Percentiles rank a stretch among this genome's conserved stretches.
These are phyloP conservation scores for Rhinogobius similis DNA, from an alignment of 2,113 vertebrate genomes.

Conservation along the genomic window DNA sequence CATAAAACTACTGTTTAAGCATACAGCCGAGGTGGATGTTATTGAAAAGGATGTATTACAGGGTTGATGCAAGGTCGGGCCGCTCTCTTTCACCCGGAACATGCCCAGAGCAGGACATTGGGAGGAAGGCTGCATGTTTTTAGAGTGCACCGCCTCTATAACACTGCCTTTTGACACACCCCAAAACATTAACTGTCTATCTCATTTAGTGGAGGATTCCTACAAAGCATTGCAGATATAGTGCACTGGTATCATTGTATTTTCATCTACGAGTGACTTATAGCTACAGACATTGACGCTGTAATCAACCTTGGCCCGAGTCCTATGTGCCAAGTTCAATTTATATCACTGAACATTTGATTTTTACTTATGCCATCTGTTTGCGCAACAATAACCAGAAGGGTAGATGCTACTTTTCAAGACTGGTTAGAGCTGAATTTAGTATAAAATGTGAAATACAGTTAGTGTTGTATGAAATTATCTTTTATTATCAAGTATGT, in stretches of 20 bases:
- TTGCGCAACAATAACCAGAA: too few relatives aligned
- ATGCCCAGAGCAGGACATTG: slow-evolving; percentile 38
- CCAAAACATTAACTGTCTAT: slow-evolving; percentile 45
- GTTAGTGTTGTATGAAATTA: neutral
- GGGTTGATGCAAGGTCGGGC: slow-evolving; percentile 68
- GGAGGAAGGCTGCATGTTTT: slow-evolving; percentile 46
- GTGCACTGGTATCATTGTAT: slow-evolving; percentile 24
- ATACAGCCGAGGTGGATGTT: slow-evolving; percentile 67
- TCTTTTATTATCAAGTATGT: neutral
- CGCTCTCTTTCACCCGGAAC: slow-evolving; percentile 47
- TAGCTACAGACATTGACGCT: slow-evolving; percentile 13
- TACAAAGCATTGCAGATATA: slow-evolving; percentile 38
- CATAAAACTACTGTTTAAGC: slow-evolving; percentile 63
- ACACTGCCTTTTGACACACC: slow-evolving; percentile 40
- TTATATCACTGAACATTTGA: neutral
- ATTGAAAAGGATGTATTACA: slow-evolving; percentile 72
- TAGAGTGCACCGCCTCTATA: slow-evolving; percentile 41
- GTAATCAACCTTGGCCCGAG: neutral
- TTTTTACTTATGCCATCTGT: neutral
- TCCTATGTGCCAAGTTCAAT: neutral
- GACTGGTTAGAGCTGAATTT: neutral
- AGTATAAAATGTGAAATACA: neutral
- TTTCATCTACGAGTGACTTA: slow-evolving; percentile 10
- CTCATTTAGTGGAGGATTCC: slow-evolving; percentile 67
- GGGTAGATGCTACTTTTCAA: neutral